Conservation (phyloP, 2,797 vertebrate species). For the Anguilla anguilla region DNA sequence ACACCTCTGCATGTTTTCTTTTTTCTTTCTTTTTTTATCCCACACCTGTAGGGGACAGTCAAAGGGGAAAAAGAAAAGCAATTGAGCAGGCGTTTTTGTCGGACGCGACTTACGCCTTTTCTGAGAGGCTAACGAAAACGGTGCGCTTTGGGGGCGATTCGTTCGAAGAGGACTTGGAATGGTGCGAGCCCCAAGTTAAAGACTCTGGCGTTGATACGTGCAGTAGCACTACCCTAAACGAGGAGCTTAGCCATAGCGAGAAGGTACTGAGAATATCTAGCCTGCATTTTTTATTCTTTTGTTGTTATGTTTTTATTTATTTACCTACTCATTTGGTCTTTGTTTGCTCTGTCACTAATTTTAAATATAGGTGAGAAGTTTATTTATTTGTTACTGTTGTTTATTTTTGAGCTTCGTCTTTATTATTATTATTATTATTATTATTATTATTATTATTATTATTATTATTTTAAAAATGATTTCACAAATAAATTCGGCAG, state of each 20-base stretch:
- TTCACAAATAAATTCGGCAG: background rate
- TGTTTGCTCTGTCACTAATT: slow-evolving; percentile 95
- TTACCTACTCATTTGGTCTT: slow-evolving; percentile 85
- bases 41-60: slow-evolving; percentile 98
- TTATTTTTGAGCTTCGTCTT: slow-evolving; percentile 29
- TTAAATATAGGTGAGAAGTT: slow-evolving; percentile 75
- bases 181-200: slow-evolving; percentile 99
- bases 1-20: slow-evolving; percentile 95
- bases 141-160: slow-evolving; percentile 99
- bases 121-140: slow-evolving; percentile 99
- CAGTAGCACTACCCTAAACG: slow-evolving; percentile 99
- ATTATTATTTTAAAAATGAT: background rate
- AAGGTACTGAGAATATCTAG: slow-evolving; percentile 95
- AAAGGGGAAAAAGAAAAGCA: slow-evolving; percentile 99
- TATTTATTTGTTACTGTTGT: slow-evolving; percentile 53
- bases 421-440: slow-evolving; percentile 5
- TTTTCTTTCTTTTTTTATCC: slow-evolving; percentile 83
- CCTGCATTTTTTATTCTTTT: slow-evolving; percentile 78
- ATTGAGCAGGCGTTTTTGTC: slow-evolving; percentile 97
- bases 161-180: slow-evolving; percentile 99
- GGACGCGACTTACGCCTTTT: slow-evolving; percentile 92
- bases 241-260: slow-evolving; percentile 99
- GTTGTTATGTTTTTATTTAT: slow-evolving; percentile 33
- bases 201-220: slow-evolving; percentile 99
- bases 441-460: background rate